A percentile compares a stretch with the other conserved stretches of the same genome.
phyloP scores from a whole-genome alignment of 2,797 vertebrate genomes.

The Smutsia gigantea region DNA sequence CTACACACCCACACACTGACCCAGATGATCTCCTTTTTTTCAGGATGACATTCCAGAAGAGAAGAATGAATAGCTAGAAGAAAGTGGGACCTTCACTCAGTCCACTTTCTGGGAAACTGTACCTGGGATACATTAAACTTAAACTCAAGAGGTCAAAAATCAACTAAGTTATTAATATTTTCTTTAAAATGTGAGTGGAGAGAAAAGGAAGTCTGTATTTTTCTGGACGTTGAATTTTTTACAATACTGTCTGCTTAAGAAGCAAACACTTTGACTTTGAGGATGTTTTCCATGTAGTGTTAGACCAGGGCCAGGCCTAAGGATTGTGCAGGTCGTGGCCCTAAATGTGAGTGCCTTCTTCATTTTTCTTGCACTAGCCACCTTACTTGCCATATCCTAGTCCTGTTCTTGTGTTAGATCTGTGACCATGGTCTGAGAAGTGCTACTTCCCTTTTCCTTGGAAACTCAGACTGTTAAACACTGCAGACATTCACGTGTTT shows the following conservation, averaged over 20 bases:
- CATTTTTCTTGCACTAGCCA: not conserved
- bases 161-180: not conserved
- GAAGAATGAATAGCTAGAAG: not conserved
- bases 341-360: not conserved
- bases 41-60: not conserved
- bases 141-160: constrained; percentile 25
- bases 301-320: not conserved
- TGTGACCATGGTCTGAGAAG: not conserved
- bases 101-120: not conserved
- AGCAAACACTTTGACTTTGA: not conserved
- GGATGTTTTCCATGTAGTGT: not conserved
- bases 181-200: not conserved
- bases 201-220: not conserved
- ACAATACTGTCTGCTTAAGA: not conserved
- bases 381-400: not conserved
- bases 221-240: not conserved
- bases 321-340: not conserved
- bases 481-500: not conserved
- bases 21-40: not conserved
- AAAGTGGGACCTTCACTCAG: not conserved
- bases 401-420: not conserved
- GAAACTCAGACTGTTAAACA: not conserved
- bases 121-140: not conserved
- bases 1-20: not conserved
- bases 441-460: not conserved